Evolutionary conservation across 2,113 vertebrate genomes (phyloP).

Genomic region (Alouatta palliata): DNA sequence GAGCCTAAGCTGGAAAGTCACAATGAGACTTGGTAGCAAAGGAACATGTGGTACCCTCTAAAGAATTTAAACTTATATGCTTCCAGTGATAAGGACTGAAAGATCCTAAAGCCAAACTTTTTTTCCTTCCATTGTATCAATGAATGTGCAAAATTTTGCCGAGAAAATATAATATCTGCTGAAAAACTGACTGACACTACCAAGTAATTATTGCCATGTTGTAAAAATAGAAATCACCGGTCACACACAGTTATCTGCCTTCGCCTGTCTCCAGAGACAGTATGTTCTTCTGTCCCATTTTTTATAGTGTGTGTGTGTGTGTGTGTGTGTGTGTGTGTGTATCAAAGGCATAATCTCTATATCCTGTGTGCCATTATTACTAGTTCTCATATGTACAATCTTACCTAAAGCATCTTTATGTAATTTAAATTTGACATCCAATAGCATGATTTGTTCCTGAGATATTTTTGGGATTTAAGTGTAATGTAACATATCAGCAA

Average conservation of each 20-base stretch:
- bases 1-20: not conserved
- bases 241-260: not conserved
- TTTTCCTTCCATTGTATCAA: not conserved
- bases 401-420: not conserved
- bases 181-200: not conserved
- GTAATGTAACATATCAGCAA: not conserved
- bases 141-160: not conserved
- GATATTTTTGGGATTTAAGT: not conserved
- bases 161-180: not conserved
- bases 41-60: not conserved
- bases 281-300: not conserved
- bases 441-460: not conserved
- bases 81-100: not conserved
- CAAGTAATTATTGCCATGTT: not conserved
- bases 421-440: not conserved
- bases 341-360: not conserved
- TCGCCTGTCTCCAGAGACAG: not conserved
- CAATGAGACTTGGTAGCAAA: not conserved
- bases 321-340: not conserved
- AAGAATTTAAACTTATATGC: not conserved
- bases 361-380: not conserved
- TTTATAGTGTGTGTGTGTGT: not conserved
- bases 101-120: not conserved
- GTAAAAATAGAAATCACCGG: not conserved
- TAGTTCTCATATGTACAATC: not conserved